phyloP scores from a whole-genome alignment of 2,113 vertebrate species.

The Pica pica region DNA sequence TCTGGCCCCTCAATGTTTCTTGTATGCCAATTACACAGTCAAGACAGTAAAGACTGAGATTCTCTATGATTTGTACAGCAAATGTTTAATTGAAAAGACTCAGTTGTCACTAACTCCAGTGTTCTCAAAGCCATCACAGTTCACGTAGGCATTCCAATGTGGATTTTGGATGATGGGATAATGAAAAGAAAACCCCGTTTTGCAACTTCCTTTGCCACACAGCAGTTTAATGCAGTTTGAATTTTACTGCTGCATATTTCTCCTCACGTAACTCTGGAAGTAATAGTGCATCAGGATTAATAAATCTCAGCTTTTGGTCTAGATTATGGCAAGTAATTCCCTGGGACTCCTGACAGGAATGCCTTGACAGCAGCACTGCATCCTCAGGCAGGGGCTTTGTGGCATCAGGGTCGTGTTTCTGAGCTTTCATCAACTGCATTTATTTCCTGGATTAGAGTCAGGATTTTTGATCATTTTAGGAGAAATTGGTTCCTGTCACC shows the following conservation, averaged over 20 bases:
- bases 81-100: background rate
- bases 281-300: background rate
- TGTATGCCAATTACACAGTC: background rate
- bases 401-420: background rate
- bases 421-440: rapidly evolving
- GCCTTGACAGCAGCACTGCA: background rate
- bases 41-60: background rate
- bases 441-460: background rate
- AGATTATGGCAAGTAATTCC: background rate
- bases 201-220: background rate
- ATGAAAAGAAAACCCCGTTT: background rate
- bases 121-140: background rate
- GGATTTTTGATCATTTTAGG: background rate
- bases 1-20: background rate
- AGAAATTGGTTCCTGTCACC: background rate
- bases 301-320: background rate
- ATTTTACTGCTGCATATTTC: background rate
- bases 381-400: background rate
- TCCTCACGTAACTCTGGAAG: background rate
- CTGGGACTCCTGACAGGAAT: background rate
- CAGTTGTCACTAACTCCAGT: background rate
- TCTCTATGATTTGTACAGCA: background rate
- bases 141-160: background rate
- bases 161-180: background rate
- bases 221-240: background rate